A percentile compares a stretch with the other conserved stretches of the same genome.
These are phyloP conservation scores for Petrolisthes manimaculis DNA, from an alignment of 2,888 invertebrate genomes.

Conservation along the genomic window DNA sequence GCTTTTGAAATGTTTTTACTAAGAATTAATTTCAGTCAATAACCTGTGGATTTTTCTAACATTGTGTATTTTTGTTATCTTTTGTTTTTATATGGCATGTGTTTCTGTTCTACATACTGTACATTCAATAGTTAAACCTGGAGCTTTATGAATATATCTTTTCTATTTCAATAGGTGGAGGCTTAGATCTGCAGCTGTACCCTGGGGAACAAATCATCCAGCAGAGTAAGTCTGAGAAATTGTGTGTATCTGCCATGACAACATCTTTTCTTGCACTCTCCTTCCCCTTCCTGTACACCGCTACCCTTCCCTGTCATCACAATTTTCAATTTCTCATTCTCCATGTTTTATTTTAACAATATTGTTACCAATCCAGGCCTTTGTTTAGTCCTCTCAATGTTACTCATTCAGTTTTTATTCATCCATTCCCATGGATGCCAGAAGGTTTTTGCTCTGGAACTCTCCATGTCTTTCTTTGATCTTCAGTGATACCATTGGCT, in stretches of 20 bases:
- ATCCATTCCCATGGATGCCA: background rate
- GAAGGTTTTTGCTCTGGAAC: background rate
- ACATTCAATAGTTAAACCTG: no score
- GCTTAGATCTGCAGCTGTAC: slow-evolving; percentile 80
- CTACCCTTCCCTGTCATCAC: slow-evolving; percentile 30
- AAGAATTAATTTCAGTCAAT: no score
- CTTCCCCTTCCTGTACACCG: slow-evolving; percentile 17
- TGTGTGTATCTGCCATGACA: no score
- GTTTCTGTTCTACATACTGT: no score
- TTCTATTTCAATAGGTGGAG: slow-evolving; percentile 67
- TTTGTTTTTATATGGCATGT: no score
- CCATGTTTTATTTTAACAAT: background rate
- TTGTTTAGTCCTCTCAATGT: background rate
- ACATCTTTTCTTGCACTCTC: background rate
- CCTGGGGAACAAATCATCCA: slow-evolving; percentile 83
- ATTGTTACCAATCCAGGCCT: background rate
- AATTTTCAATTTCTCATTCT: slow-evolving; percentile 14
- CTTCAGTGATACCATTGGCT: no score
- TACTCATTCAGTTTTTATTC: background rate
- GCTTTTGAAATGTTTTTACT: no score
- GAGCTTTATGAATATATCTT: background rate
- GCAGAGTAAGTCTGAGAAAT: slow-evolving; percentile 80
- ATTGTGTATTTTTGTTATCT: no score
- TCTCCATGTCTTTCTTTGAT: background rate
- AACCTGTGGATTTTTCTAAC: no score